Evolutionary conservation across 1,140 invertebrate species (phyloP).

Genomic region (Homalodisca vitripennis): DNA sequence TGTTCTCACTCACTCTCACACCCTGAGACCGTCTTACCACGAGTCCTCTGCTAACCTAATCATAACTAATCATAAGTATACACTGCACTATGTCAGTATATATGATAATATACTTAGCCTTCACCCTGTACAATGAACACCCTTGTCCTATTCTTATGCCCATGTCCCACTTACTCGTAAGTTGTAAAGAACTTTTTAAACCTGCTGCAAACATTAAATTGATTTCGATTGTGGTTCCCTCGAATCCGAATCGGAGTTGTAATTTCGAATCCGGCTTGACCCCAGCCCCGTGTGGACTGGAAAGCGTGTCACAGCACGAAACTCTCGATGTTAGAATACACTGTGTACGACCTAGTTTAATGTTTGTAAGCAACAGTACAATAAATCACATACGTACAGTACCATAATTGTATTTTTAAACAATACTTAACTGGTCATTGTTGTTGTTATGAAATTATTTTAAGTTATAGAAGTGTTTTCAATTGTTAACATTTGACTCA

Average conservation of each 20-base stretch:
- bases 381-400: conserved; percentile 25
- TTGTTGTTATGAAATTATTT: conserved; percentile 29
- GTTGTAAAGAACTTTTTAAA: conserved; percentile 20
- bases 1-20: not conserved
- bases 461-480: conserved; percentile 16
- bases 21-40: not conserved
- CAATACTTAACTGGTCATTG: conserved; percentile 21
- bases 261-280: too few relatives aligned
- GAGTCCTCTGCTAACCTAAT: conserved; percentile 19
- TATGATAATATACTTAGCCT: conserved; percentile 26
- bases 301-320: too few relatives aligned
- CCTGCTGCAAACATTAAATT: conserved; percentile 26
- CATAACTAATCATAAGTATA: conserved; percentile 31
- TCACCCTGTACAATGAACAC: conserved; percentile 30
- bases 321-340: not conserved
- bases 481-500: conserved; percentile 19
- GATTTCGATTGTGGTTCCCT: not conserved
- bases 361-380: conserved; percentile 19
- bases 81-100: conserved; percentile 32
- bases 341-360: not conserved
- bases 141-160: conserved; percentile 10
- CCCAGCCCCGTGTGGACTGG: too few relatives aligned
- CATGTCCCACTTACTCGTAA: not conserved
- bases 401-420: conserved; percentile 28
- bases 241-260: too few relatives aligned